A percentile compares a stretch with the other conserved stretches of the same genome.
phyloP scores from a whole-genome alignment of 2,888 invertebrate genomes.

The Tinea semifulvella region DNA sequence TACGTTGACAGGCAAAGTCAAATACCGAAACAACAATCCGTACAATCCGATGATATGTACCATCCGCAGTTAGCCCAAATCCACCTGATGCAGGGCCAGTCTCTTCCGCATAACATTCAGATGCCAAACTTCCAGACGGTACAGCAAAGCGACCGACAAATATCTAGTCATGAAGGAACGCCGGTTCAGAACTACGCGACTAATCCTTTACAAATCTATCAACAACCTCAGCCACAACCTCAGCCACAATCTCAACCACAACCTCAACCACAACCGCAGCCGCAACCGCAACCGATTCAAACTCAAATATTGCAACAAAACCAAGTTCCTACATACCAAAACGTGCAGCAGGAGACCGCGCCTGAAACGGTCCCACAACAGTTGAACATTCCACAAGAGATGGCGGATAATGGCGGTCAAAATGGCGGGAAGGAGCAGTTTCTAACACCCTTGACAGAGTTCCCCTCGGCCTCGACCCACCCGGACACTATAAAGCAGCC shows the following conservation, averaged over 20 bases:
- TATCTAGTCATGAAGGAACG: constrained; percentile 63
- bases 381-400: constrained; percentile 34
- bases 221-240: constrained; percentile 29
- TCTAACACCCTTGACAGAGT: constrained; percentile 53
- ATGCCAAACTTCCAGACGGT: constrained; percentile 46
- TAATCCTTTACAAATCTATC: constrained; percentile 58
- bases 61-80: constrained; percentile 36
- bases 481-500: constrained; percentile 30
- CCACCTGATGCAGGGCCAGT: constrained; percentile 43
- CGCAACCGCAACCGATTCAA: constrained; percentile 22
- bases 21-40: constrained; percentile 38
- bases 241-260: constrained; percentile 25
- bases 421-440: constrained; percentile 52
- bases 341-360: constrained; percentile 17
- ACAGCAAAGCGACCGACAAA: constrained; percentile 56
- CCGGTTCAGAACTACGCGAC: constrained; percentile 56
- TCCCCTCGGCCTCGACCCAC: constrained; percentile 40
- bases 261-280: constrained; percentile 26
- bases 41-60: constrained; percentile 46
- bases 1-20: constrained; percentile 31
- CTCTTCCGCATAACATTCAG: constrained; percentile 46
- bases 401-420: constrained; percentile 33
- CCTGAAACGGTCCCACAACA: constrained; percentile 42
- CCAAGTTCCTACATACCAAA: constrained; percentile 10
- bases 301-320: neutral